Conservation (phyloP, 2,113 vertebrate genomes). For the Tachuris rubrigastra region DNA sequence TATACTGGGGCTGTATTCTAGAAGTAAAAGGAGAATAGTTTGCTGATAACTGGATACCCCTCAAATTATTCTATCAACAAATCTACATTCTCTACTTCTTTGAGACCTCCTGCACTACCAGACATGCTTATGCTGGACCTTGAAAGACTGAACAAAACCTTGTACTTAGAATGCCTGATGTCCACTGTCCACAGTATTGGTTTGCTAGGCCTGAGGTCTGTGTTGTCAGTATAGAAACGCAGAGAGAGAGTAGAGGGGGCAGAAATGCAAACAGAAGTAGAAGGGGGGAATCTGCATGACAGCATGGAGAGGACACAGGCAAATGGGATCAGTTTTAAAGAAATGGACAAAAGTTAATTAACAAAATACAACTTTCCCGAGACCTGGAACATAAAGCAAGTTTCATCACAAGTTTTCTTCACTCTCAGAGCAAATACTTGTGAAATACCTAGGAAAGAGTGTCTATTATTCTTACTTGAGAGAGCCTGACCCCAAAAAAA, state of each 20-base stretch:
- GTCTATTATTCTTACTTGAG: not conserved
- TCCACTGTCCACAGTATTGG: not conserved
- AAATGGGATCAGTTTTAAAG: not conserved
- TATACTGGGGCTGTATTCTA: not conserved
- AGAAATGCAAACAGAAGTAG: not conserved
- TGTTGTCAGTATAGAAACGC: accelerated
- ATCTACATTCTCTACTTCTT: not conserved
- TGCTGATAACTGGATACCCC: not conserved
- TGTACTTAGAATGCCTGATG: not conserved
- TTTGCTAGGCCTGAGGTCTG: not conserved
- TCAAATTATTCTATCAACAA: not conserved
- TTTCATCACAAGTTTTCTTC: not conserved
- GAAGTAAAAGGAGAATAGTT: not conserved
- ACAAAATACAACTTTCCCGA: not conserved
- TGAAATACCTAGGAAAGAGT: not conserved
- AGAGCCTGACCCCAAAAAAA: not conserved
- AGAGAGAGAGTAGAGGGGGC: not conserved
- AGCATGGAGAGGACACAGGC: not conserved
- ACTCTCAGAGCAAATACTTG: not conserved
- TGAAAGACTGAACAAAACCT: not conserved
- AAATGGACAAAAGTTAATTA: not conserved
- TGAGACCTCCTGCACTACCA: not conserved
- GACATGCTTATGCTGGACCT: not conserved
- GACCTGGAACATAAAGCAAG: not conserved
- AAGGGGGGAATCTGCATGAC: not conserved